Base-by-base conservation (phyloP, 2,797 vertebrate species). In the Eremophila alpestris region DNA sequence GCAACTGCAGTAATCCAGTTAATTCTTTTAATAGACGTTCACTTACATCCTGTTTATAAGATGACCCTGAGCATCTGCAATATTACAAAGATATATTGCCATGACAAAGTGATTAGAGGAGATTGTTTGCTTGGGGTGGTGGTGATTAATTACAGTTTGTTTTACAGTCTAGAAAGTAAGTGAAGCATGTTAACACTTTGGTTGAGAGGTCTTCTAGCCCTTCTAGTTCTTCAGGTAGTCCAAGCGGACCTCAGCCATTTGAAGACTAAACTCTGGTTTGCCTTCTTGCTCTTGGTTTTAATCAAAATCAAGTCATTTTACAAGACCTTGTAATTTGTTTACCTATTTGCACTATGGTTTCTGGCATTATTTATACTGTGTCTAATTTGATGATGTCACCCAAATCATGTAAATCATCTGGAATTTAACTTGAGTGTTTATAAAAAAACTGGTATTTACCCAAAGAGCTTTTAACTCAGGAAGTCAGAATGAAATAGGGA, bases 21-120 rank as follows among this genome's bases (percentile, higher is more conserved):
- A 81, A 79, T 83, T 90, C 86, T 85, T 89, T 90, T 55, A 83
- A 79, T 63, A 70, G 48, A 81, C 4, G 0, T 27, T 87, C 73
- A 30, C 59, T 83, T 73, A 40, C 45, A 91, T 93, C 92, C 93
- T 93, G 90, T 91, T 91, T 94, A 82, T 87, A 58, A 86, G 48
- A 81, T 43, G 38, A 48, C 46, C 36, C 85, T 67, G 70, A 93
- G 59, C 90, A 81, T 94, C 84, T 83, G 89, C 45, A 71, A 18
- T 55, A 26, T 67, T 64, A 62, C 58, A 65, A 81, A 89, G 22
- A 60, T 3, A 24, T 55, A 48, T 68, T 85, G 45, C 86, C 40
- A 46, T 52, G 32, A 18, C 17, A 27, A 76, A 69, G 69, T 91
- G 52, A 70, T 80, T 74, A 56, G 52, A 63, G 20, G 59, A 84